These are phyloP conservation scores for Sebastes fasciatus DNA, from an alignment of 2,113 vertebrate species.

Conservation along the genomic window DNA sequence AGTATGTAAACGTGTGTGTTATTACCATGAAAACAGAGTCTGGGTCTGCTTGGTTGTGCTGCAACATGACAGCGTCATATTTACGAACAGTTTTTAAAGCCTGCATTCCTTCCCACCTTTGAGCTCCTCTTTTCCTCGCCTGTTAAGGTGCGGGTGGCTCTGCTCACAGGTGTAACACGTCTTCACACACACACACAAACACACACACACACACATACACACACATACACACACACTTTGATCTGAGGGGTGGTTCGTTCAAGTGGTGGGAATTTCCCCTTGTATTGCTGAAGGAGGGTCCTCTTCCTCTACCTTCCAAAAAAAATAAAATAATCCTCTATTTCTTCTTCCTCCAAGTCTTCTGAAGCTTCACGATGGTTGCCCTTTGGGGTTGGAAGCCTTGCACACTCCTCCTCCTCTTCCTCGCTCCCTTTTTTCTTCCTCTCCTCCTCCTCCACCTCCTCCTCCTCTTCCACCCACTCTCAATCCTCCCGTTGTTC, in stretches of 20 bases:
- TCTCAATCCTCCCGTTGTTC: constrained; percentile 67
- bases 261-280: constrained; percentile 67
- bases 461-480: constrained; percentile 11
- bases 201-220: constrained; percentile 17
- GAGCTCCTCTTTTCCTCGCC: not conserved
- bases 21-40: not conserved
- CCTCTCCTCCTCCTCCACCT: constrained; percentile 21
- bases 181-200: constrained; percentile 8
- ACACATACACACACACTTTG: constrained; percentile 54
- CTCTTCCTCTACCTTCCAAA: constrained; percentile 39
- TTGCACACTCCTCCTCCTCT: constrained; percentile 26
- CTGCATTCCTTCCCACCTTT: not conserved
- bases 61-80: constrained; percentile 20
- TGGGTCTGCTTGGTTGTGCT: constrained; percentile 15
- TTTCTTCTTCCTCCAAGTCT: constrained; percentile 41
- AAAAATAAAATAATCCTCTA: constrained; percentile 4
- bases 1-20: not conserved
- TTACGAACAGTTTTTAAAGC: constrained; percentile 10
- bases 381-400: constrained; percentile 64
- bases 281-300: constrained; percentile 44
- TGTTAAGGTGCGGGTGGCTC: constrained; percentile 33
- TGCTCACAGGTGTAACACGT: constrained; percentile 18
- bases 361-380: constrained; percentile 48
- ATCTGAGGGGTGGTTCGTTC: constrained; percentile 50
- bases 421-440: constrained; percentile 34